phyloP scores from a whole-genome alignment of 2,113 vertebrate genomes.

The Ammodytes marinus region DNA sequence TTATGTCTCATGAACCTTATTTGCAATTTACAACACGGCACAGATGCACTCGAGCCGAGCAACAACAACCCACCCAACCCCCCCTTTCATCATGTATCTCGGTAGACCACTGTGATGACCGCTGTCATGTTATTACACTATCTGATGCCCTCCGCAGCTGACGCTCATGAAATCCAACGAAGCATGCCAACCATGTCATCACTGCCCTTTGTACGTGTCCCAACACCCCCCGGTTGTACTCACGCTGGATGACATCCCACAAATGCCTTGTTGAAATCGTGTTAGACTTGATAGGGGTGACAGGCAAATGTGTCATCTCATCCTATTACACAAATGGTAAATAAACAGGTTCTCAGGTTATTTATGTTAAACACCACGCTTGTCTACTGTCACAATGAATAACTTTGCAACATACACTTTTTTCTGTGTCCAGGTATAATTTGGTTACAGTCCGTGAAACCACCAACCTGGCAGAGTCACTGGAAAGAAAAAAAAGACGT shows the following conservation, averaged over 20 bases:
- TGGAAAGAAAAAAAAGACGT: conserved; percentile 41
- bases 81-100: conserved; percentile 16
- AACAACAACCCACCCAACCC: conserved; percentile 5
- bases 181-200: conserved; percentile 70
- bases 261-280: conserved; percentile 21
- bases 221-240: conserved; percentile 51
- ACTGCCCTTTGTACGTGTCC: conserved; percentile 55
- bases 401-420: not conserved
- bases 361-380: no score
- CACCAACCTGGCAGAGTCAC: not conserved
- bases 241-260: conserved; percentile 18
- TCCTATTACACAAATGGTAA: not conserved
- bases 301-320: conserved; percentile 51
- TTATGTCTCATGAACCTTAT: conserved; percentile 5
- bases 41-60: conserved; percentile 4
- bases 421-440: not conserved
- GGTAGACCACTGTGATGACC: conserved; percentile 34
- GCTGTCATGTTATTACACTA: conserved; percentile 68
- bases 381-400: not conserved
- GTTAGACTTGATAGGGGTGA: conserved; percentile 22
- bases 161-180: conserved; percentile 53
- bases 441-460: not conserved
- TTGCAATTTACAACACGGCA: not conserved
- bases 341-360: not conserved
- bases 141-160: conserved; percentile 69